Conservation (phyloP, 2,797 vertebrate genomes). For the Chaetophractus vellerosus region DNA sequence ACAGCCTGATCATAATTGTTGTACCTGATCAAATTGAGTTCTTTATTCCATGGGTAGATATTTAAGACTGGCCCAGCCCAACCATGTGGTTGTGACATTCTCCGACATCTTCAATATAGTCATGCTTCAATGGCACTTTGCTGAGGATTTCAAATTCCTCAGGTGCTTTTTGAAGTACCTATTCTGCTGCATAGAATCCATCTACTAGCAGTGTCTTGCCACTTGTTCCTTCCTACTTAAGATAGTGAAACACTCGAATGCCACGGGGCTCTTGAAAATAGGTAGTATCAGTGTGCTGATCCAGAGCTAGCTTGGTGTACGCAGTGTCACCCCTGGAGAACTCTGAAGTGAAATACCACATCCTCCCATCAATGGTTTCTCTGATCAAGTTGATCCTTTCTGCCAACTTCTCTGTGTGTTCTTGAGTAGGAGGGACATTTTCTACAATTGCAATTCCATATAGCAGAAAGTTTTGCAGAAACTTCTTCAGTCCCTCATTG, state of each 20-base stretch:
- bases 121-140: slow-evolving; percentile 93
- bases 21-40: slow-evolving; percentile 97
- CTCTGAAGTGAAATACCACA: slow-evolving; percentile 97
- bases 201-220: slow-evolving; percentile 96
- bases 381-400: slow-evolving; percentile 96
- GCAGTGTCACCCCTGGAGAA: slow-evolving; percentile 95
- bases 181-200: slow-evolving; percentile 95
- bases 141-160: slow-evolving; percentile 94
- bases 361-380: slow-evolving; percentile 95
- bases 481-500: slow-evolving; percentile 93
- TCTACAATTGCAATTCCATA: slow-evolving; percentile 96
- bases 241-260: slow-evolving; percentile 97
- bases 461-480: slow-evolving; percentile 94
- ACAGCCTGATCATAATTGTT: slow-evolving; percentile 97
- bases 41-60: slow-evolving; percentile 96
- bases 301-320: slow-evolving; percentile 95
- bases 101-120: slow-evolving; percentile 93
- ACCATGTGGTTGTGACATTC: slow-evolving; percentile 94
- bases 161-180: slow-evolving; percentile 89
- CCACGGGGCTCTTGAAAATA: slow-evolving; percentile 95
- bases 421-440: slow-evolving; percentile 93
- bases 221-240: slow-evolving; percentile 95
- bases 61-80: slow-evolving; percentile 94
- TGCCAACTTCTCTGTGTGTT: slow-evolving; percentile 93
- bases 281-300: slow-evolving; percentile 95